These are phyloP conservation scores for Drosophila formosana DNA, from an alignment of 2,888 invertebrate genomes.

Conservation along the genomic window DNA sequence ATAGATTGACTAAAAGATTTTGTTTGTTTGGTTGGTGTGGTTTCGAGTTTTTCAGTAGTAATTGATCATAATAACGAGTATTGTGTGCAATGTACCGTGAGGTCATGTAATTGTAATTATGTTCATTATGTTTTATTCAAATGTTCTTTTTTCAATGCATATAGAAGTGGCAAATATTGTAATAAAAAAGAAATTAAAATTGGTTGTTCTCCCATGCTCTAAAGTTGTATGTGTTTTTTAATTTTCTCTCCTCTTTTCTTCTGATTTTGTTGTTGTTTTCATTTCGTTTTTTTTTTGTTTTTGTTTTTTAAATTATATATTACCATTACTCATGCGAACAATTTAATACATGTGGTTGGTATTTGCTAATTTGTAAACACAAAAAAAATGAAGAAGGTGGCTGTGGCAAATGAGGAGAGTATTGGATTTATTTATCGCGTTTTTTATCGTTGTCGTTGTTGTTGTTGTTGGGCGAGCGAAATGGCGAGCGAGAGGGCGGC, in stretches of 20 bases:
- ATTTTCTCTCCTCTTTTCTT: neutral
- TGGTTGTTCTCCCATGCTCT: constrained; percentile 40
- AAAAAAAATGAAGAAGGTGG: constrained; percentile 18
- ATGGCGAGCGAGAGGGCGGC: neutral
- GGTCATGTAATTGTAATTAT: constrained; percentile 48
- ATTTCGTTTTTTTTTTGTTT: neutral
- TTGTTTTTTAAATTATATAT: constrained; percentile 30
- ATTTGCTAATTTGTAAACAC: constrained; percentile 49
- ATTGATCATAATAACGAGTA: constrained; percentile 15
- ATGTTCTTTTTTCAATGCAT: constrained; percentile 27
- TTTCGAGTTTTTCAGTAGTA: constrained; percentile 1
- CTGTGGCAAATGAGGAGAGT: neutral
- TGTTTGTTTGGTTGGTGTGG: neutral
- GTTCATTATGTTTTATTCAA: constrained; percentile 33
- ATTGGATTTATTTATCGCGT: neutral
- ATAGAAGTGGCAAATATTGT: constrained; percentile 38
- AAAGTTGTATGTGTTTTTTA: neutral
- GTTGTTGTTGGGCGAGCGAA: neutral
- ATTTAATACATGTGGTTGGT: constrained; percentile 45
- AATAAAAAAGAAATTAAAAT: constrained; percentile 29
- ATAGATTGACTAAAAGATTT: neutral
- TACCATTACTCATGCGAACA: constrained; percentile 58
- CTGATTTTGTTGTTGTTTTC: constrained; percentile 10
- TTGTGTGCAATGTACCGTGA: constrained; percentile 59
- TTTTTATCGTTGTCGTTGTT: neutral